A percentile compares a stretch with the other conserved stretches of the same genome.
Conservation (phyloP, 1,140 invertebrate genomes). For the Parapsyche elsis region DNA sequence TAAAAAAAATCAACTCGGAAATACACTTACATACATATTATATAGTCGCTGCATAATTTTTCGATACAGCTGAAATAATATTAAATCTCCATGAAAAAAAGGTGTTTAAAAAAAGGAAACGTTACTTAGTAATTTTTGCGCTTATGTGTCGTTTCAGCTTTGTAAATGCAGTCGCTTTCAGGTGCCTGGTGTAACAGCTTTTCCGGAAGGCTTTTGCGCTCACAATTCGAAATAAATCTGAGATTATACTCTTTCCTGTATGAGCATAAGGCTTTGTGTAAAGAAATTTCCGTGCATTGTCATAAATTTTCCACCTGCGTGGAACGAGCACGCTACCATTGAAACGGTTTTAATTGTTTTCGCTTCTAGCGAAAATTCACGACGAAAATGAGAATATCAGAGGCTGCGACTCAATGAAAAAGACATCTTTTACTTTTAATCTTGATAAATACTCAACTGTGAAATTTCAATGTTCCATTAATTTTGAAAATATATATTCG, state of each 20-base stretch:
- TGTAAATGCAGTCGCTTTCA: conserved; percentile 30
- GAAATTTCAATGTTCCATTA: background rate
- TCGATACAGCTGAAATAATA: background rate
- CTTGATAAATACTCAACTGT: background rate
- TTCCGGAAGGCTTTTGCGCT: conserved; percentile 40
- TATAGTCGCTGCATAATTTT: background rate
- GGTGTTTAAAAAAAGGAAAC: background rate
- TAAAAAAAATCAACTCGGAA: background rate
- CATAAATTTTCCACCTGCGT: conserved; percentile 43
- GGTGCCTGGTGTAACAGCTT: conserved; percentile 30
- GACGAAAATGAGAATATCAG: conserved; percentile 24
- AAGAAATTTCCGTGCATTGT: conserved; percentile 44
- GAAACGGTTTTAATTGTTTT: conserved; percentile 40
- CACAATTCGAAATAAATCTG: conserved; percentile 38
- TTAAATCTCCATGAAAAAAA: background rate
- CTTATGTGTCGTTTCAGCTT: background rate
- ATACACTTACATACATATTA: too few species aligned
- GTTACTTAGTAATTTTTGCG: background rate
- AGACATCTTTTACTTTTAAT: background rate
- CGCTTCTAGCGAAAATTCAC: conserved; percentile 21
- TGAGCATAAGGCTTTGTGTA: conserved; percentile 41
- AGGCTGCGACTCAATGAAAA: conserved; percentile 15
- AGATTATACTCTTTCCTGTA: conserved; percentile 42
- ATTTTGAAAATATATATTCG: background rate
- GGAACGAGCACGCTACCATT: background rate